Base-by-base conservation (phyloP, 2,113 vertebrate genomes). In the Nematolebias whitei region DNA sequence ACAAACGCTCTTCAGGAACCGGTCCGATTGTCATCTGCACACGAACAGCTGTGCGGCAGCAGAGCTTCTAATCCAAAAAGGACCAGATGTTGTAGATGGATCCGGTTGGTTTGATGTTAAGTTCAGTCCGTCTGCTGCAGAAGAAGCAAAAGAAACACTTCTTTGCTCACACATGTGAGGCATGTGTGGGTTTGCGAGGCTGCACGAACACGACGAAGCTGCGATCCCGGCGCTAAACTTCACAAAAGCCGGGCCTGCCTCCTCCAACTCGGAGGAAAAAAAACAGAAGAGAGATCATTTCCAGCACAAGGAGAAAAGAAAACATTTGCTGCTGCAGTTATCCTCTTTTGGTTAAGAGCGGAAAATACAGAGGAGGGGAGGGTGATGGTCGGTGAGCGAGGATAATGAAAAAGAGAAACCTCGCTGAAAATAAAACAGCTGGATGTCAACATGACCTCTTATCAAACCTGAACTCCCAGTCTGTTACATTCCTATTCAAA, bases 241-340 rank as follows among this genome's bases (percentile, higher is more conserved):
- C 71, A 82, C 82, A 85, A 85, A 87, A 77, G 69, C 78, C 43
- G 23, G 68, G 61, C 76, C 84, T 78, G 68, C 80, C 82, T 85
- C 67, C 38, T 4, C n/a, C 11, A 12, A 58, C 54, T 24, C 51
- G 63, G 62, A 50, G 73, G 41, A 44, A 66, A 18, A 55, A 1
- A 60, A 13, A 38, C 0, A 43, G n/a, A 53, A 53, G 51, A 64
- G 40, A 63, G 35, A 80, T 57, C 54, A 79, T 76, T 80, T 75
- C 43, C 61, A 81, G 61, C 48, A 79, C 70, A 83, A 80, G 83
- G 79, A 74, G 74, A 80, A 78, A 78, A 74, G 70, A 81, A 83
- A 85, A 87, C 71, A 75, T 82, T 72, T 66, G 57, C 41, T 63
- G 61, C 75, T 47, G 35, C n/a, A 55, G 71, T 76, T 56, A 59